Evolutionary conservation across 2,888 invertebrate species (phyloP).

Genomic region (Zygaena filipendulae): DNA sequence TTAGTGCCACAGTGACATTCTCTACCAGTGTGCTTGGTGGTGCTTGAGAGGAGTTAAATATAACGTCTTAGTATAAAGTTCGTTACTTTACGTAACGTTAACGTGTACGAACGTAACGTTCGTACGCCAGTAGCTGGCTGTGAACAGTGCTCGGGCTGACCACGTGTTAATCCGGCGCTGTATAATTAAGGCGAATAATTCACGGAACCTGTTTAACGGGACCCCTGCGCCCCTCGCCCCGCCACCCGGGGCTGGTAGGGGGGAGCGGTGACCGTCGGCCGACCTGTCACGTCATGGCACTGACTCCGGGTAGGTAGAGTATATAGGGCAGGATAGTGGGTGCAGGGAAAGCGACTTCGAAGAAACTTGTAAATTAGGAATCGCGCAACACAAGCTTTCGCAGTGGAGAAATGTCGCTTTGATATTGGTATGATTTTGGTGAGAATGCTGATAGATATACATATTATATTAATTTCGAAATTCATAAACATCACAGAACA

Average conservation of each 20-base stretch:
- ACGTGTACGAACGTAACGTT: no score
- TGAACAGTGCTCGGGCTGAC: constrained; percentile 22
- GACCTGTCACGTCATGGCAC: constrained; percentile 1
- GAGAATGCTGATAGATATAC: no score
- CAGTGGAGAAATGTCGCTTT: no score
- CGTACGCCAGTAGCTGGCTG: no score
- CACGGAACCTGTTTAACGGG: constrained; percentile 28
- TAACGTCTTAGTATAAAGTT: no score
- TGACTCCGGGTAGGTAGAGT: neutral
- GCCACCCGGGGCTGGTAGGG: constrained; percentile 8
- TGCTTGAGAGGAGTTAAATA: no score
- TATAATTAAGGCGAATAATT: constrained; percentile 54
- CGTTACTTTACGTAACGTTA: no score
- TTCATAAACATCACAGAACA: no score
- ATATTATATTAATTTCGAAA: no score
- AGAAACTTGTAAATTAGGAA: constrained; percentile 5
- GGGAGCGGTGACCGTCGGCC: constrained; percentile 3
- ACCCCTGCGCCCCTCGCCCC: constrained; percentile 16
- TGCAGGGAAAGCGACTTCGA: neutral
- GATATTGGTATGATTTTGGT: no score
- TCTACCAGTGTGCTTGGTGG: no score
- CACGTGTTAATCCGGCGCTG: constrained; percentile 55
- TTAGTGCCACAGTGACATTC: no score
- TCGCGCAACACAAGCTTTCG: neutral
- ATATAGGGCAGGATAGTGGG: neutral